Evolutionary conservation across 2,113 vertebrate species (phyloP), one percentile per base, ranked within the genome.

Genomic region (Nicator chloris): DNA sequence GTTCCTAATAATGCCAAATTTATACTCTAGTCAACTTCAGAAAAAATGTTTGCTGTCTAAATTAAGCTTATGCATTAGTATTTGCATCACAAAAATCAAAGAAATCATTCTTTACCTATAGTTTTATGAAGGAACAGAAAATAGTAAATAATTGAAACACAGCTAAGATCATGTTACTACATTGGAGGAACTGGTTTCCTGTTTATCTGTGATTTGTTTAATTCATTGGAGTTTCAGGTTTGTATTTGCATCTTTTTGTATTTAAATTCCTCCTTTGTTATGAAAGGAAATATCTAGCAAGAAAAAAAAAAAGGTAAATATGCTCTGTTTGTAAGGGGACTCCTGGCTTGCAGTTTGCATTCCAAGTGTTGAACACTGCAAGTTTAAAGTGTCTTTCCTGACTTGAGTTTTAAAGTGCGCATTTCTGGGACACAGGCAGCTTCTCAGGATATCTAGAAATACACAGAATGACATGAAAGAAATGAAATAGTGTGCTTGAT

Each of bases 181-280:
- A 44, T 54, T 66, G 59, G 59, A 83, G 14, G 27, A 93, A 88
- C 39, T 56, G 31, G 28, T 86, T 92, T 94, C 82, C 82, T 92
- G 68, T 88, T 92, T 88, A 68, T 81, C 82, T 75, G 33, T 66
- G 64, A 56, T 68, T 88, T 75, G 44, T 16, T 88, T 84, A 83
- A 89, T 64, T 78, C 73, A 80, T 30, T 81, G 56, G 45, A 60
- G 26, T 75, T 88, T 86, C 76, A 92, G 68, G 64, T 91, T 88
- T 60, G 23, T 53, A 47, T 73, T 85, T 90, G 60, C 61, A 82
- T 86, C 26, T 78, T 82, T 93, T 86, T 64, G 45, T 63, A 90
- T 92, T 83, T 92, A 82, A 94, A 93, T 92, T 79, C 72, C 64
- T 72, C 75, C 33, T 86, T 88, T 64, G 60, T 80, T 93, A 92